Conservation (phyloP, 2,113 vertebrate species). For the Cricetomys ansorgei region DNA sequence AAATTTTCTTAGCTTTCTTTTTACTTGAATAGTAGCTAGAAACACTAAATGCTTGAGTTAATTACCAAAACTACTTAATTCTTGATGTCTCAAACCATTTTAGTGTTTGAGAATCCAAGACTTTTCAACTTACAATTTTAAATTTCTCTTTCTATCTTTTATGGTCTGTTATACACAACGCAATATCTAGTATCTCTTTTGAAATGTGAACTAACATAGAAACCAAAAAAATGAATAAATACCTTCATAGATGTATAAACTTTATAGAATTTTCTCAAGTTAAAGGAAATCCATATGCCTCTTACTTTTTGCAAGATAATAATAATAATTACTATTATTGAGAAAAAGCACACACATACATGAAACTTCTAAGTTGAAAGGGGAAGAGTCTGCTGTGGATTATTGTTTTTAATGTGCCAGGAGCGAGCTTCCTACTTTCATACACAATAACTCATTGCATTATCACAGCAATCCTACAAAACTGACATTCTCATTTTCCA, state of each 20-base stretch:
- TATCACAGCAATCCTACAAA: background rate
- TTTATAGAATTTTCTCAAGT: background rate
- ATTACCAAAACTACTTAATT: background rate
- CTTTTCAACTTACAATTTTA: background rate
- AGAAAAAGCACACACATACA: background rate
- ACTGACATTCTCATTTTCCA: background rate
- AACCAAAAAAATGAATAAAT: background rate
- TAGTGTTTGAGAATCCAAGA: background rate
- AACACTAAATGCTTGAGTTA: background rate
- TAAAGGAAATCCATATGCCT: background rate
- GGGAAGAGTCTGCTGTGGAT: background rate
- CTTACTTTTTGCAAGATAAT: background rate
- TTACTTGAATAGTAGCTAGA: background rate
- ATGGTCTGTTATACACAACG: background rate
- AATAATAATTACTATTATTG: background rate
- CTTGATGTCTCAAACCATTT: background rate
- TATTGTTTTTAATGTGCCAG: background rate
- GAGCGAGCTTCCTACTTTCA: background rate
- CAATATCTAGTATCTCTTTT: background rate
- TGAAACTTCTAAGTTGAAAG: background rate
- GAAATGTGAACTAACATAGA: background rate
- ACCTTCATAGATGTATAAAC: background rate
- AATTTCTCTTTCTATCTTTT: background rate
- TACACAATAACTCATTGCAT: background rate
- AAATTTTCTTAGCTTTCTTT: background rate